Conservation (phyloP, 2,888 invertebrate species). For the Lutraria lutraria region DNA sequence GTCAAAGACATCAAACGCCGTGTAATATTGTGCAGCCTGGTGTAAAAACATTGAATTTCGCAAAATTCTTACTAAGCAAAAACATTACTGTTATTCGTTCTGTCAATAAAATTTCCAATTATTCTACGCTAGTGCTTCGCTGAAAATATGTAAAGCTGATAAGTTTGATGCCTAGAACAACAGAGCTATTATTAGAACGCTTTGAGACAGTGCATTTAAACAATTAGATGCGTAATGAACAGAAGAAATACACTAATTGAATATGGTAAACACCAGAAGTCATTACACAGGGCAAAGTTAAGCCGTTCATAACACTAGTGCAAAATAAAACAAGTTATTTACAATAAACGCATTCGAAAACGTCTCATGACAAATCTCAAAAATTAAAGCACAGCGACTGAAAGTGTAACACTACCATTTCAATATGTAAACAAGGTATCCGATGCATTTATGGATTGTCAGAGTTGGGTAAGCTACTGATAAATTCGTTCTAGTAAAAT, state of each 20-base stretch:
- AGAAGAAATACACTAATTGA: not conserved
- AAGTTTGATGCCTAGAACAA: not conserved
- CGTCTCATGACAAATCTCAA: no score
- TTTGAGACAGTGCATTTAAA: not conserved
- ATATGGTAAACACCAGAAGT: no score
- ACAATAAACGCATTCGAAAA: no score
- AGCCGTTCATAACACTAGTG: no score
- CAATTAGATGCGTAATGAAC: not conserved
- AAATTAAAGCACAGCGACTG: no score
- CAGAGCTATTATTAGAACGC: not conserved
- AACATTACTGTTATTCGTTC: not conserved
- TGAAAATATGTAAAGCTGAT: not conserved
- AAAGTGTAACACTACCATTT: no score
- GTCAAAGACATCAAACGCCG: not conserved
- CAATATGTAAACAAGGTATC: no score
- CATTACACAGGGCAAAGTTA: no score
- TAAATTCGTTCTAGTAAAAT: no score
- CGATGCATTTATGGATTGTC: no score
- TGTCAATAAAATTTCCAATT: not conserved
- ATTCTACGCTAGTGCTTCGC: not conserved
- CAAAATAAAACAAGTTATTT: no score
- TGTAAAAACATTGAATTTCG: not conserved
- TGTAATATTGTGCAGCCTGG: not conserved
- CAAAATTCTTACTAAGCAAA: not conserved
- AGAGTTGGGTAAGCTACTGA: no score